These are phyloP conservation scores for Argyra leucocephala DNA, from an alignment of 2,888 invertebrate species.

Conservation along the genomic window DNA sequence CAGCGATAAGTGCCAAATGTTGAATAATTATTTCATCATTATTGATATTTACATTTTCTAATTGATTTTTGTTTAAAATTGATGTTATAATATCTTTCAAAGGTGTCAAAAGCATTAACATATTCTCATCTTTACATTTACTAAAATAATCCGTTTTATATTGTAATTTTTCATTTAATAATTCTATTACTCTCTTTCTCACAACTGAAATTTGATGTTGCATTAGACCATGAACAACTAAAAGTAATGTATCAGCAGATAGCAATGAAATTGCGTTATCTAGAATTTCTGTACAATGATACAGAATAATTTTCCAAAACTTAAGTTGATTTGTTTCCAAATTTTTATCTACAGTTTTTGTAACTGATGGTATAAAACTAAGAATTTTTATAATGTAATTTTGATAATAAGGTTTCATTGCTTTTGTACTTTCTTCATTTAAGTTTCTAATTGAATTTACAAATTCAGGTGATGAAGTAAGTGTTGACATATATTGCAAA, in stretches of 20 bases:
- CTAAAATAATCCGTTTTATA: slow-evolving; percentile 54
- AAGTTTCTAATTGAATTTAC: slow-evolving; percentile 55
- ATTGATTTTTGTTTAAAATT: slow-evolving; percentile 43
- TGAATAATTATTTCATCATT: slow-evolving; percentile 61
- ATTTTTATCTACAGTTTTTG: slow-evolving; percentile 53
- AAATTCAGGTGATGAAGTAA: slow-evolving; percentile 60
- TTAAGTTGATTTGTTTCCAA: slow-evolving; percentile 52
- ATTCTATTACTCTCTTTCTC: slow-evolving; percentile 70
- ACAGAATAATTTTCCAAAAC: slow-evolving; percentile 74
- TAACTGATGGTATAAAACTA: slow-evolving; percentile 56
- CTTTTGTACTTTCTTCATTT: slow-evolving; percentile 42
- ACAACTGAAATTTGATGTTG: slow-evolving; percentile 62
- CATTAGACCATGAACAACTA: slow-evolving; percentile 64
- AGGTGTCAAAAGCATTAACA: slow-evolving; percentile 53
- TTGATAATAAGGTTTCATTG: slow-evolving; percentile 57
- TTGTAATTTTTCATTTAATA: slow-evolving; percentile 72
- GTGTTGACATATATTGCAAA: slow-evolving; percentile 60
- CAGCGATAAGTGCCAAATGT: slow-evolving; percentile 70
- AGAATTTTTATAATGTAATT: slow-evolving; percentile 59
- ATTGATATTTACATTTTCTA: slow-evolving; percentile 30
- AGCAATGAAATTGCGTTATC: slow-evolving; percentile 72
- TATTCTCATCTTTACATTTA: slow-evolving; percentile 45
- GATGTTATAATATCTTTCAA: slow-evolving; percentile 52
- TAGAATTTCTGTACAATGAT: slow-evolving; percentile 67
- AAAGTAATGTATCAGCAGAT: slow-evolving; percentile 68